Base-by-base conservation (phyloP, 2,888 invertebrate genomes). In the Lypha dubia region DNA sequence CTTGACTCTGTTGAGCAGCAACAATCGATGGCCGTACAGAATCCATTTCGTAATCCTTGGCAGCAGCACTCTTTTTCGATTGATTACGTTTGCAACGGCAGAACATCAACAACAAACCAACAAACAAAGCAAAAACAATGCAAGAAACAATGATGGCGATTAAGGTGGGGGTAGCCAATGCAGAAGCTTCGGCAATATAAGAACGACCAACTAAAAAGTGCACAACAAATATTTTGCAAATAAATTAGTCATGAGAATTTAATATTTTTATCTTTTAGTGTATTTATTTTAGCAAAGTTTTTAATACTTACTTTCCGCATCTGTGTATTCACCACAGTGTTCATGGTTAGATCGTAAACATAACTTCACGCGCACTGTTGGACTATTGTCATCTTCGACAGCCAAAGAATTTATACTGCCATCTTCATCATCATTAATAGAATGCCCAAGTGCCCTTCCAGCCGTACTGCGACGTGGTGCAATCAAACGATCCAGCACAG, bases 1-100 rank as follows among this genome's bases (percentile, higher is more conserved):
- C 96, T 89, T 96, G 96, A 85, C 95, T 96, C 92, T 96, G 97
- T 86, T 96, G 96, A 74, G 91, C 91, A n/a, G 96, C 95, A 51
- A 97, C 96, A 92, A 97, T 95, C 63, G 96, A 96, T 20, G 97
- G 96, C 77, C 96, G 94, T 87, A 96, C 96, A 0, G 96, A 95
- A 90, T 97, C 97, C 96, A 97, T 96, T 93, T 97, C 97, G 91
- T 97, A 97, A 91, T 97, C 97, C 92, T 98, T 98, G 35, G 96
- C 94, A 87, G 95, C 95, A 85, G 94, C 94, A 86, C 96, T 95
- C 92, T 97, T 97, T 91, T 96, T 96, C 88, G 95, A 95, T 89
- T 96, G 96, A 89, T 95, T 95, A 83, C 96, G 94, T 88, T 96
- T 96, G 92, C 97, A 96, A 83, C 96, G 95, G 90, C 97, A 97